Base-by-base conservation (phyloP, 2,113 vertebrate species). In the Actinemys pallida region DNA sequence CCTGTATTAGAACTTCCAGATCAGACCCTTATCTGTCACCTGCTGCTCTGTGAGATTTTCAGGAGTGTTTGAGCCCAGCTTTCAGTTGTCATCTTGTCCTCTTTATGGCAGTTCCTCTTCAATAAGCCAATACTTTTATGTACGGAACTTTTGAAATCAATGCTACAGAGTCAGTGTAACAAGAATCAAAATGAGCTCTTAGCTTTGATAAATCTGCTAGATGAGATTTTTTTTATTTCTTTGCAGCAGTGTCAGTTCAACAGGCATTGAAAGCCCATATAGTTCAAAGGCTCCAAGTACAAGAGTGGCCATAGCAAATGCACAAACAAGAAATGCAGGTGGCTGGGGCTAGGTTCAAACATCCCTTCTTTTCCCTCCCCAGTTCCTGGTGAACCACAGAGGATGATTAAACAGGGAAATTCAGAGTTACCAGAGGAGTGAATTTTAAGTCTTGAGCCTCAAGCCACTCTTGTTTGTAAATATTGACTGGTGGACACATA, bases 131-230 rank as follows among this genome's bases (percentile, higher is more conserved):
- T 14, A 49, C 22, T 94, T 86, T 94, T 88, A 13, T 10, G 81
- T 9, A 20, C 83, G 17, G 81, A 84, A 39, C 81, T 59, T 94
- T 97, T 97, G 93, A 93, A 95, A 95, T 76, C 10, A 10, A 27
- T 86, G 80, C 80, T 93, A 91, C 35, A 47, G 29, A 35, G 50
- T 14, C 62, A 81, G 86, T 93, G 87, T 92, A 96, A 96, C 65
- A 54, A 84, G 47, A 25, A 22, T 35, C 81, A 22, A 82, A 93
- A 62, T 78, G 49, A 90, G 59, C 25, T 84, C 27, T 84, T 88
- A 14, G 25, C 83, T 11, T 78, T 89, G 65, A 88, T 80, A 49
- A 96, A 92, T 29, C 2, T 47, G 9, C 53, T 90, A 10, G 84
- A 4, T 90, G 22, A 94, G 89, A 6, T 84, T 42, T 87, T 92